Evolutionary conservation across 2,797 vertebrate genomes (phyloP).

Genomic region (Sebastes taczanowskii): DNA sequence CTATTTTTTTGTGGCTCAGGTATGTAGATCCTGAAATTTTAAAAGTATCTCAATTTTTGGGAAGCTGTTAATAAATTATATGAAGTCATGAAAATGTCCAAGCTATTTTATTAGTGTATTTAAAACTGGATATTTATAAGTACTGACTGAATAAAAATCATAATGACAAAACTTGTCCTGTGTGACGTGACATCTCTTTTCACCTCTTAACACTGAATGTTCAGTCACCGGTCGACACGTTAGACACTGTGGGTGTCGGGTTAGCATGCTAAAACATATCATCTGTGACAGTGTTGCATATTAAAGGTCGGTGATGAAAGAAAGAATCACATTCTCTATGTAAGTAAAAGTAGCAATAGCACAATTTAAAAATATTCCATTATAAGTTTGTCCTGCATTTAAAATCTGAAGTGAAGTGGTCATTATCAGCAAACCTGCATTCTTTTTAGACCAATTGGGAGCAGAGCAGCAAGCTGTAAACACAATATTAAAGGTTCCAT

Average conservation of each 20-base stretch:
- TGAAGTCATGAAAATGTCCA: slow-evolving; percentile 78
- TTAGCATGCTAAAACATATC: not conserved
- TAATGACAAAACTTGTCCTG: slow-evolving; percentile 12
- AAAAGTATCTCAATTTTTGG: slow-evolving; percentile 83
- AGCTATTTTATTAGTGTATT: slow-evolving; percentile 92
- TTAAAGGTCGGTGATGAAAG: not conserved
- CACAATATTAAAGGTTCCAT: not conserved
- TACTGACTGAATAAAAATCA: slow-evolving; percentile 76
- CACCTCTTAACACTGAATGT: not conserved
- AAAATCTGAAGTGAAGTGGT: not conserved
- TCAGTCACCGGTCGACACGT: not conserved
- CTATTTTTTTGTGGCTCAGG: slow-evolving; percentile 74
- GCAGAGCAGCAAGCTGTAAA: not conserved
- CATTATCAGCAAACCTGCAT: not conserved
- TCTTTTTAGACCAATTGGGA: not conserved
- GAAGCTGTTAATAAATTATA: slow-evolving; percentile 62
- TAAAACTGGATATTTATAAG: slow-evolving; percentile 91
- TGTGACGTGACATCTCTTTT: slow-evolving; percentile 14
- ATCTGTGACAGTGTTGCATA: not conserved
- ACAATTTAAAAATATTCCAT: too few species aligned
- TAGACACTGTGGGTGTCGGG: not conserved
- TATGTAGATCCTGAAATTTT: slow-evolving; percentile 75
- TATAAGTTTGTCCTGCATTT: too few species aligned
- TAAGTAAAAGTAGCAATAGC: not conserved
- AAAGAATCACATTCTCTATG: not conserved